phyloP scores from a whole-genome alignment of 2,797 vertebrate genomes.

The Neostethus bicornis region DNA sequence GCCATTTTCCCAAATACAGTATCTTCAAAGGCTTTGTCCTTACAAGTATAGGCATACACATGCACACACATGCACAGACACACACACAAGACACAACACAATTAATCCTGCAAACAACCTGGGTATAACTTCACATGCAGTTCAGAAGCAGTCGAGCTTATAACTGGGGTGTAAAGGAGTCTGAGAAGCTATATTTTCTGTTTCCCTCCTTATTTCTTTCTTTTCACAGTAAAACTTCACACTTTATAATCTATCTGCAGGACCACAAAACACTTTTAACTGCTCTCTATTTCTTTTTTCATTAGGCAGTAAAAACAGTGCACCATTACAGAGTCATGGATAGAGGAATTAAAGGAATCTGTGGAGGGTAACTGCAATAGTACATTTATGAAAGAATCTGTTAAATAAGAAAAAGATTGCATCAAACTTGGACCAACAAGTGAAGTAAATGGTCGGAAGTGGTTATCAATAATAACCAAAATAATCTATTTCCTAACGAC shows the following conservation, averaged over 20 bases:
- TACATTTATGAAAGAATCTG: background rate
- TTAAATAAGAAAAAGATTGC: conserved; percentile 1
- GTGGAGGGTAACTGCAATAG: conserved; percentile 9
- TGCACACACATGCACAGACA: background rate
- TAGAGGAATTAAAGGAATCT: conserved; percentile 16
- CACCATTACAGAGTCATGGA: background rate
- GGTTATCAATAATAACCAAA: background rate
- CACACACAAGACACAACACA: conserved; percentile 11
- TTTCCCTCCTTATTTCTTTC: conserved; percentile 21
- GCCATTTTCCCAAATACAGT: background rate
- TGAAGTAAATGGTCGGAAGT: too few species aligned
- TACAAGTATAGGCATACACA: background rate
- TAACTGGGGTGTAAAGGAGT: conserved; percentile 19
- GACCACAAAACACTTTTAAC: conserved; percentile 38
- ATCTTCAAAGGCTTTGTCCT: background rate
- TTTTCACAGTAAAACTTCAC: conserved; percentile 6
- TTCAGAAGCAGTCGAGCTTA: conserved; percentile 46
- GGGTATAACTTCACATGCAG: conserved; percentile 43
- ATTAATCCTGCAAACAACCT: conserved; percentile 39
- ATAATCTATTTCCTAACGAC: background rate
- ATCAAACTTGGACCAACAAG: too few species aligned
- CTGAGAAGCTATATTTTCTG: conserved; percentile 35
- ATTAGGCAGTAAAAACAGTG: conserved; percentile 26
- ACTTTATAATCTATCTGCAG: conserved; percentile 29
- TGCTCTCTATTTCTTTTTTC: conserved; percentile 20